These are phyloP conservation scores for Coccyzus lansbergi DNA, from an alignment of 2,797 vertebrate species.

Conservation along the genomic window DNA sequence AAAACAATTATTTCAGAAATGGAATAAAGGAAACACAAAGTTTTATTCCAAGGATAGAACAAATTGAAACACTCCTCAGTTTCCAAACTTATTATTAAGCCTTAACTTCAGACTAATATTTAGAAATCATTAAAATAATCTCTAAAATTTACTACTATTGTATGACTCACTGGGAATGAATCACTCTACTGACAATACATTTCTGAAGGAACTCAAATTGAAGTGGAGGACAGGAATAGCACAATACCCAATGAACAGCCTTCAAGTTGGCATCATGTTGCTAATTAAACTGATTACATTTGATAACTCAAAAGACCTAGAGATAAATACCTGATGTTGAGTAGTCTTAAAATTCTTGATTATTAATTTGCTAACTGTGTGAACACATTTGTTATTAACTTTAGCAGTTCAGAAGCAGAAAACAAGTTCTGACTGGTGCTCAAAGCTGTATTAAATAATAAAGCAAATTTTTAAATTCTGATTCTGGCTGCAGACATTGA, in stretches of 20 bases:
- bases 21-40: neutral
- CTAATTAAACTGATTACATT: conserved; percentile 67
- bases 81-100: neutral
- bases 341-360: conserved; percentile 43
- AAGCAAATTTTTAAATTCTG: conserved; percentile 20
- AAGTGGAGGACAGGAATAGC: neutral
- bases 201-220: conserved; percentile 18
- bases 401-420: conserved; percentile 15
- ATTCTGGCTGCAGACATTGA: conserved; percentile 1
- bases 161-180: neutral
- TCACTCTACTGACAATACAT: neutral
- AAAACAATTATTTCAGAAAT: neutral
- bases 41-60: neutral
- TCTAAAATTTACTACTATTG: neutral
- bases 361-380: conserved; percentile 54
- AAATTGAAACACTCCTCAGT: neutral
- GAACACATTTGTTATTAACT: conserved; percentile 31
- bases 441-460: conserved; percentile 46
- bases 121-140: conserved; percentile 9
- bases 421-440: neutral
- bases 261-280: conserved; percentile 52
- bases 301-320: conserved; percentile 18
- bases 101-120: neutral
- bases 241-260: conserved; percentile 18
- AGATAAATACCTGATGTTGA: conserved; percentile 65